Base-by-base conservation (phyloP, 2,888 invertebrate species). In the Malthinus flaveolus region DNA sequence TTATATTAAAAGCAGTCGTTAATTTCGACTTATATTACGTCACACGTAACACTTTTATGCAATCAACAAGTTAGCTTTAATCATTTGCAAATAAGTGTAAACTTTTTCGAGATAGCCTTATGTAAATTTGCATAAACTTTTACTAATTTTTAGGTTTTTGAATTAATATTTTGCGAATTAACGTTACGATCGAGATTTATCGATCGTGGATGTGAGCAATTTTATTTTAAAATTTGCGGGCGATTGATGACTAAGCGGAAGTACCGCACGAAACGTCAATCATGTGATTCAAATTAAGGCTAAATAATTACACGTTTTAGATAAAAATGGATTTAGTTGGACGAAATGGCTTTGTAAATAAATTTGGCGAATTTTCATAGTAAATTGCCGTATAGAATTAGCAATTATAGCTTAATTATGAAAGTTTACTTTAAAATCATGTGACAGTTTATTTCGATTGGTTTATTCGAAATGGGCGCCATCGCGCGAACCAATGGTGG, bases 401-500 rank as follows among this genome's bases (percentile, higher is more conserved):
- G 15, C 13, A 42, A 42, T 42, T 42, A 6, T 23, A 23, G 15
- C 1, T 42, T 42, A 9, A 9, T 42, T 42, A 15, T n/a, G 15
- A 23, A 6, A 42, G 5, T 23, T 13, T 42, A 42, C 23, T 42
- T 42, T 42, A 13, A 13, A 42, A 23, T 42, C 39, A 42, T 42
- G 39, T 42, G 39, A 42, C 5, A n/a, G 11, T 1, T 8, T 3
- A 11, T 0, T 1, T 1, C 7, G 15, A 56, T 52, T 56, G 58
- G 55, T 5, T 4, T 6, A 9, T 58, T 62, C 34, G 32, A 37
- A 62, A 23, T 52, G 51, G 15, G 32, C 52, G 13, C 56, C 5
- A 44, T 56, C 68, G 69, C 58, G 56, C 60, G 1, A 63, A 70
- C 79, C 78, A 79, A 80, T 78, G 66, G 68, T 64, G 62, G 50